Evolutionary conservation across 2,113 vertebrate species (phyloP).

Genomic region (Semnornis frantzii): DNA sequence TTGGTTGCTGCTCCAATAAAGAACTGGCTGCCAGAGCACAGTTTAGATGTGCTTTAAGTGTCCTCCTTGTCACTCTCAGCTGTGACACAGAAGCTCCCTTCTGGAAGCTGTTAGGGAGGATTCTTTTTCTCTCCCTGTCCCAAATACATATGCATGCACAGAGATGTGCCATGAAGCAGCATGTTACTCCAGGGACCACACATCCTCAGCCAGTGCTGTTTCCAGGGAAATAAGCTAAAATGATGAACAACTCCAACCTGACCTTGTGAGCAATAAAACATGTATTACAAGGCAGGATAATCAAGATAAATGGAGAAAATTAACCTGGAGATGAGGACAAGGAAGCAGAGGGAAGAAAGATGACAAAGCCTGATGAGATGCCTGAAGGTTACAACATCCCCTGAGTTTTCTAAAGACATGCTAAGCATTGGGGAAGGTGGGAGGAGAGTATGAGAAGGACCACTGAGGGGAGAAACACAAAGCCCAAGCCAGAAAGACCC

Average conservation of each 20-base stretch:
- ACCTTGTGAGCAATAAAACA: constrained; percentile 35
- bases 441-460: neutral
- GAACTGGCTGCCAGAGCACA: neutral
- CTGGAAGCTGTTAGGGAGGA: neutral
- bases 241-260: constrained; percentile 12
- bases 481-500: neutral
- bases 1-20: neutral
- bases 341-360: neutral
- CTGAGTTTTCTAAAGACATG: neutral
- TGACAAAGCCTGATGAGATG: neutral
- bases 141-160: neutral
- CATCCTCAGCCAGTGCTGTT: neutral
- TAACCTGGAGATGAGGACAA: constrained; percentile 23
- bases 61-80: neutral
- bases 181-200: constrained; percentile 1
- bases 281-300: constrained; percentile 41
- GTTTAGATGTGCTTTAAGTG: neutral
- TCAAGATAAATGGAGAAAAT: constrained; percentile 48
- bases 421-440: neutral
- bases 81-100: neutral
- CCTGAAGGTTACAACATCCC: neutral
- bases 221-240: constrained; percentile 44
- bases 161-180: neutral
- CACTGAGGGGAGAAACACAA: neutral
- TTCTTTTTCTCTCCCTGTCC: neutral